Percentiles rank a stretch among this genome's conserved stretches.
These are phyloP conservation scores for Drosophila pruinosa DNA, from an alignment of 1,140 invertebrate species.

Conservation along the genomic window DNA sequence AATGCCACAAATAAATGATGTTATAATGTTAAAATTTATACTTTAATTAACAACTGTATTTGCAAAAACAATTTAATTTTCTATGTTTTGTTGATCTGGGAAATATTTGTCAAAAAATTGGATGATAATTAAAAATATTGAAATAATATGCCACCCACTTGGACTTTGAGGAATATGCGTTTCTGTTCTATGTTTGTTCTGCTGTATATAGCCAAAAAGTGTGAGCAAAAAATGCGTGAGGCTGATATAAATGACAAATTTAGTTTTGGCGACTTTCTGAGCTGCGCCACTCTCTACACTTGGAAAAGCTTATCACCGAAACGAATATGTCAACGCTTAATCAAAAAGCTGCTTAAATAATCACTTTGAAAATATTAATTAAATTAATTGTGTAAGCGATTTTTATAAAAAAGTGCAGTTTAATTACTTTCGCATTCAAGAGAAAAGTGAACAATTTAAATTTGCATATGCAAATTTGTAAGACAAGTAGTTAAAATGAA, in stretches of 20 bases:
- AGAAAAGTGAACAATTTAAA: neutral
- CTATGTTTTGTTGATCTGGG: neutral
- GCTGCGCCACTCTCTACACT: neutral
- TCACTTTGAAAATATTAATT: neutral
- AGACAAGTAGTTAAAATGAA: neutral
- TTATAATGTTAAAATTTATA: no score
- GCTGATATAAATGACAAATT: neutral
- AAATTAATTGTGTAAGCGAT: neutral
- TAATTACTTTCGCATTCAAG: no score
- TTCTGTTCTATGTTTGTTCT: conserved; percentile 57
- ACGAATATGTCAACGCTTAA: neutral
- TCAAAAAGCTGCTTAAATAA: neutral
- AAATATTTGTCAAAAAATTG: conserved; percentile 1
- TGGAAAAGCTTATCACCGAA: neutral
- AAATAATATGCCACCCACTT: neutral
- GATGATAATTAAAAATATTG: neutral
- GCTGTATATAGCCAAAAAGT: conserved; percentile 39
- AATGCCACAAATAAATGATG: no score
- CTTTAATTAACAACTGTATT: no score
- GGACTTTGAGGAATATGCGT: conserved; percentile 30
- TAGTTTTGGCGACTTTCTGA: neutral
- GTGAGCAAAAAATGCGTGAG: neutral
- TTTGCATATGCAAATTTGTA: neutral
- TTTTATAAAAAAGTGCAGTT: no score
- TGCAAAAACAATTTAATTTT: no score